These are phyloP conservation scores for Eupristina koningsbergeri DNA, from an alignment of 1,140 invertebrate species.

Conservation along the genomic window DNA sequence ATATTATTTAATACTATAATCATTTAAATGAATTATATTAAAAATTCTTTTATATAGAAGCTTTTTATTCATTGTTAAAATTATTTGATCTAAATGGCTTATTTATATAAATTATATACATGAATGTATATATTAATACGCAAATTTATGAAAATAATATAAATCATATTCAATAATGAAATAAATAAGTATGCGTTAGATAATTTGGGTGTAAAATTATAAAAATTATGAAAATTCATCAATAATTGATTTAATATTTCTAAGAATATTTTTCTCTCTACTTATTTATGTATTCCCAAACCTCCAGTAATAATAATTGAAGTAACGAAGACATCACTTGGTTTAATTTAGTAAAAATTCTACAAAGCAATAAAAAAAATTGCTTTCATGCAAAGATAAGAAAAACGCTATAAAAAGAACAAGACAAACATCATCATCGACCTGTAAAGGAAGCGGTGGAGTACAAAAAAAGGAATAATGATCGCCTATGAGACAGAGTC, in stretches of 20 bases:
- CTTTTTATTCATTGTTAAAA: no score
- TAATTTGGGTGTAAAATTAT: not conserved
- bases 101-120: no score
- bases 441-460: slow-evolving; percentile 1
- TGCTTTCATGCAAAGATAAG: not conserved
- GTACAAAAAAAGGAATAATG: slow-evolving; percentile 44
- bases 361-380: slow-evolving; percentile 3
- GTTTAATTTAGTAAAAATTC: slow-evolving; percentile 1
- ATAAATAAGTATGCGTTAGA: no score
- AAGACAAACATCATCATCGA: slow-evolving; percentile 46
- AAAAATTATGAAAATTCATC: not conserved
- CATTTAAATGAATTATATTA: no score
- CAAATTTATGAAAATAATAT: not conserved
- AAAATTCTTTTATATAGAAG: no score
- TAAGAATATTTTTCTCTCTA: not conserved
- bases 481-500: slow-evolving; percentile 40
- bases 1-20: no score
- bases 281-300: not conserved
- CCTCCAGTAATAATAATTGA: not conserved
- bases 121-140: no score
- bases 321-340: not conserved
- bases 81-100: no score
- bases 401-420: slow-evolving; percentile 23
- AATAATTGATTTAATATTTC: not conserved
- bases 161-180: not conserved